Base-by-base conservation (phyloP, 2,888 invertebrate species). In the Phaedon cochleariae region DNA sequence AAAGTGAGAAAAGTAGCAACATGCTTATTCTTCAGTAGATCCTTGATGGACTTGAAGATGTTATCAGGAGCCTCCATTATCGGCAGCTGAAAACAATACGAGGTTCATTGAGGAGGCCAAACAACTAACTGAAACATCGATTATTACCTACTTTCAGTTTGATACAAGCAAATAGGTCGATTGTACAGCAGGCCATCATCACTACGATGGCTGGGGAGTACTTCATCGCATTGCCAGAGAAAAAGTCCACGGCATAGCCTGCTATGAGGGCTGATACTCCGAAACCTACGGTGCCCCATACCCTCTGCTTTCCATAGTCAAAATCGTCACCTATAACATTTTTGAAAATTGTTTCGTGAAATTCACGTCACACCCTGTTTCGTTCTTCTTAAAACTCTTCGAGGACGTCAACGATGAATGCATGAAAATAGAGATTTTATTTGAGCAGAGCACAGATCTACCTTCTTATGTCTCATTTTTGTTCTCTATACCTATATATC, bases 281-380 rank as follows among this genome's bases (percentile, higher is more conserved):
- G 75, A 93, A 94, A 0, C 94, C 94, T 3, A 90, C 88, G 0
- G 94, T 92, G 3, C 94, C 94, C 92, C 92, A 94, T 0, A 93
- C 92, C 17, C 94, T 85, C 78, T 94, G 94, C 6, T 88, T 87
- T 0, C 94, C 94, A 76, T 94, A 94, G 63, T 91, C 88, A 12
- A 88, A 86, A 0, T 89, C 87, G 3, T 89, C 87, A 12, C 93
- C 93, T 91, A 69, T 46, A 71, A 71, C 34, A 59, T 1, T 34
- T 20, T 59, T n/a, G 4, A 26, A 26, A 26, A 7, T 26, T 3
- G 7, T 26, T 5, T 7, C 3, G 26, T 3, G 26, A 5, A 7
- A 26, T 26, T 26, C 26, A 26, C 4, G 26, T 26, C 7, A 7
- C 26, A 5, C 26, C 7, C 26, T 26, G n/a, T n/a, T n/a, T n/a